These are phyloP conservation scores for Bubo scandiacus DNA, from an alignment of 2,113 vertebrate species.

Conservation along the genomic window DNA sequence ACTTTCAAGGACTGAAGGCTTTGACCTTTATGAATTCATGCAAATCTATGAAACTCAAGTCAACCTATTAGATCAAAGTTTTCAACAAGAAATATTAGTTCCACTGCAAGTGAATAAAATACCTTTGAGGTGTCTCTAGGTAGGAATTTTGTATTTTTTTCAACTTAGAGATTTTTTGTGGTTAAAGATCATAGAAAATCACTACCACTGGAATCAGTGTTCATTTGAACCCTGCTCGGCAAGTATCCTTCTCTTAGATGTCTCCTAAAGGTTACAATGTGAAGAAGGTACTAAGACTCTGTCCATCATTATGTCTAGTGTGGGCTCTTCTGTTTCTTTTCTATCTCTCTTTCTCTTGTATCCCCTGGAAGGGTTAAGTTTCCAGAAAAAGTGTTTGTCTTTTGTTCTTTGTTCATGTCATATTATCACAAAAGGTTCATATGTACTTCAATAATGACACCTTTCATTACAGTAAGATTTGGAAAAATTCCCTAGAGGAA, in stretches of 20 bases:
- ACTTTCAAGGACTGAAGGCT: not conserved
- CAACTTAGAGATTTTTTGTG: not conserved
- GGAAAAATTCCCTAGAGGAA: not conserved
- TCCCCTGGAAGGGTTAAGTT: not conserved
- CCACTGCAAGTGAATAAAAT: not conserved
- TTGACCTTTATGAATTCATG: not conserved
- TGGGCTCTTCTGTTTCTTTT: not conserved
- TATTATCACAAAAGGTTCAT: not conserved
- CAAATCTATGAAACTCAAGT: not conserved
- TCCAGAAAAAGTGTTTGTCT: not conserved
- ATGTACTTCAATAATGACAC: not conserved
- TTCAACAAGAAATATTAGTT: not conserved
- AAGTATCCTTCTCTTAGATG: not conserved
- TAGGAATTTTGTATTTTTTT: not conserved
- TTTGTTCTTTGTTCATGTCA: not conserved
- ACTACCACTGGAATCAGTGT: not conserved
- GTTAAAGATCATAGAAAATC: not conserved
- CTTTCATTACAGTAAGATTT: not conserved
- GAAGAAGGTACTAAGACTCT: not conserved
- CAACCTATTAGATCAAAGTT: not conserved
- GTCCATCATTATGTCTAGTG: too few relatives aligned
- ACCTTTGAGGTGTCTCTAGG: not conserved
- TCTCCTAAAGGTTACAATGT: not conserved
- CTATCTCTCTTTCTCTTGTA: not conserved
- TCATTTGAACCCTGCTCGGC: not conserved